Evolutionary conservation across 2,113 vertebrate species (phyloP).

Genomic region (Rhagologus leucostigma): DNA sequence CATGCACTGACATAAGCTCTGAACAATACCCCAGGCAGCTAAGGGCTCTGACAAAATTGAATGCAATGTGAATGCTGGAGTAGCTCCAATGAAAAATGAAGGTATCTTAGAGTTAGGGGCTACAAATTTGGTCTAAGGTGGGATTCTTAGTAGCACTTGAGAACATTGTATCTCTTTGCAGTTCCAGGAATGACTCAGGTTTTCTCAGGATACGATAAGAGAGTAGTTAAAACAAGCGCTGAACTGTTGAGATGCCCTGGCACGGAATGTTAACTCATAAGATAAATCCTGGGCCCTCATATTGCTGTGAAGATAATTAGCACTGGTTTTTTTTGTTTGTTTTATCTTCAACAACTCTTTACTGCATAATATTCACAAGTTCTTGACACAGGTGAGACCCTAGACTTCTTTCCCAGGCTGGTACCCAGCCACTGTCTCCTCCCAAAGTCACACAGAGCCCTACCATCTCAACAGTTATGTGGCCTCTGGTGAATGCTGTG

Average conservation of each 20-base stretch:
- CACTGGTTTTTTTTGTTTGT: rapidly evolving
- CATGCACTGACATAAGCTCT: background rate
- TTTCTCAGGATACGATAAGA: background rate
- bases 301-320: background rate
- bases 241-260: background rate
- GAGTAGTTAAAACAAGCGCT: background rate
- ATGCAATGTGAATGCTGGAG: background rate
- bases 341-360: background rate
- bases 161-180: background rate
- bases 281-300: background rate
- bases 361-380: background rate
- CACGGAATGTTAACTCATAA: background rate
- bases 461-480: background rate
- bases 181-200: background rate
- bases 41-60: background rate
- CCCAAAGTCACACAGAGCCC: background rate
- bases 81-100: background rate
- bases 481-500: background rate
- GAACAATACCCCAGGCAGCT: background rate
- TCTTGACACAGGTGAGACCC: background rate
- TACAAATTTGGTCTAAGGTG: background rate
- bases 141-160: background rate
- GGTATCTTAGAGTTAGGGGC: background rate
- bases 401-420: background rate
- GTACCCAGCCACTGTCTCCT: background rate